Conservation (phyloP, 92 coral and sea anemone species). For the Chrysogorgia sp. region DNA sequence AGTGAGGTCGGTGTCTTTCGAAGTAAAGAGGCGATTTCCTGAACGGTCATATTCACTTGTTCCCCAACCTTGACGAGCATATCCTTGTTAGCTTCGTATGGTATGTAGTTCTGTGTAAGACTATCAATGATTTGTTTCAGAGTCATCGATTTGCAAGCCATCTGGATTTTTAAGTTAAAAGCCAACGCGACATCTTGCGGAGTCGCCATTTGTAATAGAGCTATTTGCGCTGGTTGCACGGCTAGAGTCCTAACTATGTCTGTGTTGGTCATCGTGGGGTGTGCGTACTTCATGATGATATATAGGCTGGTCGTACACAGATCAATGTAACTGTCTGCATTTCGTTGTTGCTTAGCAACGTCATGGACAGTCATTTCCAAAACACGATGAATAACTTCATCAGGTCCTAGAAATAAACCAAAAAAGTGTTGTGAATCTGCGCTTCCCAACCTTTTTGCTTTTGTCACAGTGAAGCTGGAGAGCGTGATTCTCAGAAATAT, state of each 20-base stretch:
- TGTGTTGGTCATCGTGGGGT: constrained; percentile 3
- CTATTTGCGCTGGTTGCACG: constrained; percentile 4
- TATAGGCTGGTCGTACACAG: constrained; percentile 4
- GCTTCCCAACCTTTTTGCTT: no score
- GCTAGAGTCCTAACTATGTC: constrained; percentile 28
- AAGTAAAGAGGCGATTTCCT: constrained; percentile 30
- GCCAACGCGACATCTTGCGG: constrained; percentile 24
- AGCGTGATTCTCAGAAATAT: no score
- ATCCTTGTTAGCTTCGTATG: constrained; percentile 8
- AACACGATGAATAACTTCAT: background rate
- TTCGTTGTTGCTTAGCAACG: constrained; percentile 1
- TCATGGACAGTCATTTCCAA: constrained; percentile 13
- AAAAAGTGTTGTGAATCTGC: background rate
- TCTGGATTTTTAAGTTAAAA: background rate
- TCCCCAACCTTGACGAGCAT: constrained; percentile 9
- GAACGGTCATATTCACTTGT: constrained; percentile 12
- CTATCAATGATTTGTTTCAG: background rate
- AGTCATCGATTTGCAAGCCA: constrained; percentile 21
- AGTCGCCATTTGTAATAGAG: background rate
- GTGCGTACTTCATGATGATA: background rate
- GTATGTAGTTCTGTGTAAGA: background rate
- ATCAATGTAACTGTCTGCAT: background rate
- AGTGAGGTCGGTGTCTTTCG: constrained; percentile 8
- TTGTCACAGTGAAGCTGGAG: no score
- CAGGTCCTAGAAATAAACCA: constrained; percentile 10